Conservation (phyloP, 2,888 invertebrate genomes). For the Phrixothrix hirtus region DNA sequence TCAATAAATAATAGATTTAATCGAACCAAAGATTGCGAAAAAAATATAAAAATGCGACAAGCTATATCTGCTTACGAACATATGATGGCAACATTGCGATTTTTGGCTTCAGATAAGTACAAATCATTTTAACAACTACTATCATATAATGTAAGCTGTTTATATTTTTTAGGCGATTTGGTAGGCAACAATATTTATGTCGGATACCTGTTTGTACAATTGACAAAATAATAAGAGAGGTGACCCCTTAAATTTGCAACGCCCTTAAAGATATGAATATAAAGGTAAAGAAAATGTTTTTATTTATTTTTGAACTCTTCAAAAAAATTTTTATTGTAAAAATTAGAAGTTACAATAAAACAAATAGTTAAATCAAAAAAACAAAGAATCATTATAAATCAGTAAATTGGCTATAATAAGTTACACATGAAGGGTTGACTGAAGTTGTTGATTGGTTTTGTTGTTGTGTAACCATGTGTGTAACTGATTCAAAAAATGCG, state of each 20-base stretch:
- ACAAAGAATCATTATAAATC: too few relatives aligned
- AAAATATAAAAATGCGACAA: constrained; percentile 11
- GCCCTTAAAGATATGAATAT: constrained; percentile 11
- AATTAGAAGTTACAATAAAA: too few relatives aligned
- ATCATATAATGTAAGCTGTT: too few relatives aligned
- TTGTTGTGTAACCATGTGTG: too few relatives aligned
- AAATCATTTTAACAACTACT: neutral
- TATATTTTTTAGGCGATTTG: constrained; percentile 15
- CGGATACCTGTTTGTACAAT: constrained; percentile 23
- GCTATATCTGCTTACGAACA: constrained; percentile 16
- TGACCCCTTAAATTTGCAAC: constrained; percentile 13
- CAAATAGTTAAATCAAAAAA: too few relatives aligned
- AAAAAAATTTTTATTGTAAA: too few relatives aligned
- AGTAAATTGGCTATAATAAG: too few relatives aligned
- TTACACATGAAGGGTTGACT: too few relatives aligned
- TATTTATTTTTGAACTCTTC: too few relatives aligned
- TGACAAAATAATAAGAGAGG: constrained; percentile 24
- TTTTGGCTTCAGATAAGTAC: constrained; percentile 9
- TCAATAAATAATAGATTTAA: constrained; percentile 4
- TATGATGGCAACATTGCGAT: constrained; percentile 7
- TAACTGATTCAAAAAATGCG: too few relatives aligned
- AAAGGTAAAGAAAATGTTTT: constrained; percentile 14
- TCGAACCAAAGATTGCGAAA: constrained; percentile 12
- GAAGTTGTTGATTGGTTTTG: too few relatives aligned
- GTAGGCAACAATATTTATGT: constrained; percentile 25